Base-by-base conservation (phyloP, 64 coral and sea anemone genomes). In the Stichodactyla mertensii region DNA sequence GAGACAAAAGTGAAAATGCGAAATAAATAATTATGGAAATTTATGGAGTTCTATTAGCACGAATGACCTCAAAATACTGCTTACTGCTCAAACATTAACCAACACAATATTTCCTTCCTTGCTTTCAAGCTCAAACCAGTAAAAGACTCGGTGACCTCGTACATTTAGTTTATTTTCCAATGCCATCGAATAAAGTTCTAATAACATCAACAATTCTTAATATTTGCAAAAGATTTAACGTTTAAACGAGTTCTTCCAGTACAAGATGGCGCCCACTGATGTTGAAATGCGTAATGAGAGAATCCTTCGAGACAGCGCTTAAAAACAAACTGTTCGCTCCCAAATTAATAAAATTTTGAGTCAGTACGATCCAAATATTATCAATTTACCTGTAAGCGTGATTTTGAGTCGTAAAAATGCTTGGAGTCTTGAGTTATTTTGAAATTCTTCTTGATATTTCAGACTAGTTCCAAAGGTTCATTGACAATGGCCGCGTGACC, bases 221-320 rank as follows among this genome's bases (percentile, higher is more conserved):
- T 51, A 85, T 61, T 61, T 57, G 54, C 60, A 28, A 85, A 84
- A 84, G 18, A 59, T 85, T 58, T 62, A 55, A 52, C 36, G 19
- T 81, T 1, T 19, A 9, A 22, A 71, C 67, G 24, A 31, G 22
- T 19, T 82, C 0, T 20, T 85, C 27, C 19, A 22, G 53, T 81
- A 53, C 83, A 85, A 85, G 83, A 85, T 85, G 83, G 83, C 83
- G 83, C 10, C 83, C 57, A 85, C 55, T 85, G 56, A 58, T 64
- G 83, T 85, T 85, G 83, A 85, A 85, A 85, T 85, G 83, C 83
- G 83, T 85, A 85, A 85, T 64, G 64, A 85, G 83, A 85, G 83
- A 85, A 85, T 57, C 54, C 83, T 20, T 12, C 55, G 7, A 85
- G 54, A 61, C 11, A 24, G 55, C 28, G 19, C 57, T 62, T 51